Conservation (phyloP, 2,888 invertebrate species). For the Pseudococcus viburni region DNA sequence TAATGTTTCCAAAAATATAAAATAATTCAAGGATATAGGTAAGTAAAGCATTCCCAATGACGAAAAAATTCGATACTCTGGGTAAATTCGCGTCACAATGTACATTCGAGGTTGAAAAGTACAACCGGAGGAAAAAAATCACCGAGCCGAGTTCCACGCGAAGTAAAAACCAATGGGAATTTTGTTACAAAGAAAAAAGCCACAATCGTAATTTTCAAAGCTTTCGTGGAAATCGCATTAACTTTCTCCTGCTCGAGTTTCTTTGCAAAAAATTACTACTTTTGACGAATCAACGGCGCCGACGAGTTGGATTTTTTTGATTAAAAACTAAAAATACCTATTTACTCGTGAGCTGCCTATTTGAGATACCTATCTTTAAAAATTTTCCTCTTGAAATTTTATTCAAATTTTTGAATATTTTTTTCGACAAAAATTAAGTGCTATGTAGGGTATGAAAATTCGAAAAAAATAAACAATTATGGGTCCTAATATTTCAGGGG, state of each 20-base stretch:
- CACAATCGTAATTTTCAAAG: slow-evolving; percentile 40
- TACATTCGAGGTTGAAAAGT: background rate
- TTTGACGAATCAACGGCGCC: background rate
- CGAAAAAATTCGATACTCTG: background rate
- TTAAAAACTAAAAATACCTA: background rate
- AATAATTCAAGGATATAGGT: background rate
- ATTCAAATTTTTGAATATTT: no score
- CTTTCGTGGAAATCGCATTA: slow-evolving; percentile 28
- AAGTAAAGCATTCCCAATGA: background rate
- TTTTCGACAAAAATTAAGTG: no score
- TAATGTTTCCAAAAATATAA: background rate
- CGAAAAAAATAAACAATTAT: no score
- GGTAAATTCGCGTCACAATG: background rate
- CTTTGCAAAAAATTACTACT: slow-evolving; percentile 6
- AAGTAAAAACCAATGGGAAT: slow-evolving; percentile 22
- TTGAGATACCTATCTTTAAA: no score
- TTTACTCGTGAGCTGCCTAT: no score
- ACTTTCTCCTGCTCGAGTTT: background rate
- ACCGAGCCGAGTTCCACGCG: background rate
- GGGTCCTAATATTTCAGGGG: no score
- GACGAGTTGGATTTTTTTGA: slow-evolving; percentile 18
- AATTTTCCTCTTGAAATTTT: no score
- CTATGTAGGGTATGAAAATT: no score
- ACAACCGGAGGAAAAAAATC: background rate
- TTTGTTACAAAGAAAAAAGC: slow-evolving; percentile 41